A percentile compares a stretch with the other conserved stretches of the same genome.
Evolutionary conservation across 2,797 vertebrate species (phyloP).

Genomic region (Myotis vivesi): DNA sequence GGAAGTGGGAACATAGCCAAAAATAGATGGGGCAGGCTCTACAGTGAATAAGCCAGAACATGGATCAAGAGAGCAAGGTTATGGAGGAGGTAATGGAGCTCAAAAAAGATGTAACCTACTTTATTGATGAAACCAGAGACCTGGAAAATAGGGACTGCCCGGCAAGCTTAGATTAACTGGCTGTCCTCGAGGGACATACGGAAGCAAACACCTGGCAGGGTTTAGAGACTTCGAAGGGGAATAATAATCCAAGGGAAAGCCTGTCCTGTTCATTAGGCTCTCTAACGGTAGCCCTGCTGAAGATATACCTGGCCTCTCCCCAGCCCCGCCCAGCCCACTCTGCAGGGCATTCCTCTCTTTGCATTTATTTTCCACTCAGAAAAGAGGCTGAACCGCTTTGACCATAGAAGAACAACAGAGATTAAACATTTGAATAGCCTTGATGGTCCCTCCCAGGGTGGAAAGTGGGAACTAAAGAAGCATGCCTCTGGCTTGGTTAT

Average conservation of each 20-base stretch:
- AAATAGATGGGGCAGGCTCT: not conserved
- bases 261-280: not conserved
- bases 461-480: not conserved
- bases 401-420: not conserved
- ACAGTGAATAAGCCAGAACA: conserved; percentile 47
- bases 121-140: conserved; percentile 73
- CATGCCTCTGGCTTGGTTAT: not conserved
- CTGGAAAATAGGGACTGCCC: conserved; percentile 74
- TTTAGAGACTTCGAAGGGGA: conserved; percentile 54
- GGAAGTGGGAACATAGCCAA: conserved; percentile 47
- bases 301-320: not conserved
- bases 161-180: conserved; percentile 70
- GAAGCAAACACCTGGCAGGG: conserved; percentile 61
- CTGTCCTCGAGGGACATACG: conserved; percentile 43
- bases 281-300: not conserved
- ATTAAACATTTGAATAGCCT: not conserved
- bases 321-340: not conserved
- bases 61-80: conserved; percentile 64
- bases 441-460: not conserved
- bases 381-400: not conserved
- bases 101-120: conserved; percentile 70
- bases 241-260: conserved; percentile 29
- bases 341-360: not conserved
- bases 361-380: not conserved
- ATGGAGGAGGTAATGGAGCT: conserved; percentile 70